Evolutionary conservation across 1,140 invertebrate genomes (phyloP), one percentile per base, ranked within the genome.

Genomic region (Leucophenga varia): DNA sequence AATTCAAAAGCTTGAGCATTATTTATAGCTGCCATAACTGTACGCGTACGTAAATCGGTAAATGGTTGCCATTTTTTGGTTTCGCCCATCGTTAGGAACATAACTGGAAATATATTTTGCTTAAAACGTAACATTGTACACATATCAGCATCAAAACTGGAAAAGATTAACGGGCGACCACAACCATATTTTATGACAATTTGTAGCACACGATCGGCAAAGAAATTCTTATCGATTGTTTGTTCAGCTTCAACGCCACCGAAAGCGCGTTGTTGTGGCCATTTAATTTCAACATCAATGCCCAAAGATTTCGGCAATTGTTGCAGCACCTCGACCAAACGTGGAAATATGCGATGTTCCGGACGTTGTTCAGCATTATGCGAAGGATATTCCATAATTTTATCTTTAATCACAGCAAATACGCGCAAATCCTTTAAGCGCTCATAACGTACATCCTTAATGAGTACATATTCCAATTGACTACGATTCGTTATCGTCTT

Each of bases 251-350:
- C 92, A 65, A 87, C 88, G 2, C 88, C 88, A 12, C 91, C 91
- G 74, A 92, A 87, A 76, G 86, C 81, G 7, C 87, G 72, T 45
- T 88, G 82, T 84, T 93, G 91, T 1, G 90, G 93, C 89, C 93
- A 96, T 75, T 98, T 98, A 20, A 98, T 86, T 81, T 98, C 95
- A 55, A 98, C 84, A 76, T 97, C 96, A 63, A 95, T 96, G 9
- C 93, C 94, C 49, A 93, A 85, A 58, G 90, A 85, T 12, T 80
- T 79, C 64, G 93, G 89, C 10, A 97, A 78, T 28, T 81, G 79
- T 64, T 91, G 82, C n/a, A 96, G 76, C 9, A 86, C 85, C 43
- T 87, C 81, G 67, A 92, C 81, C n/a, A 97, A 78, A 1, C 90
- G 91, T 5, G 93, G 94, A 64, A 97, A 98, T 16, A 93, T 93